Evolutionary conservation across 2,888 invertebrate species (phyloP).

Genomic region (Acronicta alni): DNA sequence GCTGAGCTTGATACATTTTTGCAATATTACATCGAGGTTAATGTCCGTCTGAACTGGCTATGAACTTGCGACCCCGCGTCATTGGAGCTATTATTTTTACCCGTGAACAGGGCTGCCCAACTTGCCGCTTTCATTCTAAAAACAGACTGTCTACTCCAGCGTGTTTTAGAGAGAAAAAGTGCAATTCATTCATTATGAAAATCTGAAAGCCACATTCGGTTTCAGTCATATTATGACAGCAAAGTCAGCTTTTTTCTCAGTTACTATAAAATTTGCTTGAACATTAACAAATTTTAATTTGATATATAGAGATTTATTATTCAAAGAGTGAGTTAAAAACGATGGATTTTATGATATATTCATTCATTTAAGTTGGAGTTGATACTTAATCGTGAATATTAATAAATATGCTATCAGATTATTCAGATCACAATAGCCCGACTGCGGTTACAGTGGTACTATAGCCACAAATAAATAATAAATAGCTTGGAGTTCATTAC

Average conservation of each 20-base stretch:
- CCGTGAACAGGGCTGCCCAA: slow-evolving; percentile 49
- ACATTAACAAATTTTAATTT: neutral
- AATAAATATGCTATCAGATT: too few species aligned
- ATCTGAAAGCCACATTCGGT: slow-evolving; percentile 9
- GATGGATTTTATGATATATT: slow-evolving; percentile 10
- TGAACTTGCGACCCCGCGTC: slow-evolving; percentile 71
- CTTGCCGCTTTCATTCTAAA: slow-evolving; percentile 34
- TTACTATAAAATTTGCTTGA: neutral
- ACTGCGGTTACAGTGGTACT: too few species aligned
- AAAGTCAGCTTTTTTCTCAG: slow-evolving; percentile 11
- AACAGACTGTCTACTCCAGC: slow-evolving; percentile 8
- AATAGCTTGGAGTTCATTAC: too few species aligned
- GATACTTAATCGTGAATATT: too few species aligned
- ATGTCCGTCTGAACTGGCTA: slow-evolving; percentile 66
- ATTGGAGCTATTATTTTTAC: slow-evolving; percentile 65
- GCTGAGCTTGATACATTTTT: slow-evolving; percentile 47
- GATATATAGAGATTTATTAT: neutral
- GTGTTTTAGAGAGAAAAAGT: slow-evolving; percentile 13
- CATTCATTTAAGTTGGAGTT: too few species aligned
- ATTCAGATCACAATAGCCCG: too few species aligned
- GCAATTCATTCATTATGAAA: slow-evolving; percentile 11
- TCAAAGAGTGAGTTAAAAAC: neutral
- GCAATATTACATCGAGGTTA: slow-evolving; percentile 65
- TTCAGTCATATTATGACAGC: slow-evolving; percentile 4
- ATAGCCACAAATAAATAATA: too few species aligned